These are phyloP conservation scores for Fregetta grallaria DNA, from an alignment of 2,113 vertebrate genomes.

Conservation along the genomic window DNA sequence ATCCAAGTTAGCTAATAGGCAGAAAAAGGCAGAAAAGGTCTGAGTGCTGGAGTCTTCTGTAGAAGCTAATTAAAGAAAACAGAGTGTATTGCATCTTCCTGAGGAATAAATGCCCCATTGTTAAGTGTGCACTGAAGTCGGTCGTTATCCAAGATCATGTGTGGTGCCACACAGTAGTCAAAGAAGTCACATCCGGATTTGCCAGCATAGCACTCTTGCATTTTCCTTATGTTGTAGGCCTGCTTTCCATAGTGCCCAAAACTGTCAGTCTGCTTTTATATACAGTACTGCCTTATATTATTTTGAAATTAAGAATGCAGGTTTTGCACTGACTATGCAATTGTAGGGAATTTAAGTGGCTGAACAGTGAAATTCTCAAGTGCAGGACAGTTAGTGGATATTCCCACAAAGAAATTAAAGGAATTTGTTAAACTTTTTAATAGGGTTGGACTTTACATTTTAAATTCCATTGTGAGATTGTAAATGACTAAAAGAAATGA, in stretches of 20 bases:
- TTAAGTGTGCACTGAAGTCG: background rate
- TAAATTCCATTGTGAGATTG: background rate
- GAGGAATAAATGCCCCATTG: background rate
- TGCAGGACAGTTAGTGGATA: background rate
- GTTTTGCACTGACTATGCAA: background rate
- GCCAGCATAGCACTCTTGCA: background rate
- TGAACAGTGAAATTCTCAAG: background rate
- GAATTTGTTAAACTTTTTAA: background rate
- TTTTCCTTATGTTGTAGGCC: background rate
- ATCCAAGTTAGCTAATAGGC: background rate
- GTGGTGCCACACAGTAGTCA: background rate
- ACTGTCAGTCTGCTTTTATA: background rate
- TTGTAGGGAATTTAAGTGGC: background rate
- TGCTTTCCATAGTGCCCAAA: background rate
- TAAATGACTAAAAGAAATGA: background rate
- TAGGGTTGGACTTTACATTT: background rate
- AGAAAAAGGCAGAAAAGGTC: background rate
- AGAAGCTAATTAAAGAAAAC: background rate
- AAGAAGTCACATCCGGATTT: background rate
- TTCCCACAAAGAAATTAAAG: background rate
- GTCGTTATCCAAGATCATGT: background rate
- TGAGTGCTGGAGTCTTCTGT: background rate
- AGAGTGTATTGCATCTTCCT: background rate
- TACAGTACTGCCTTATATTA: background rate
- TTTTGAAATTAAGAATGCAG: background rate